phyloP scores from a whole-genome alignment of 2,888 invertebrate species.

The Apamea monoglypha region DNA sequence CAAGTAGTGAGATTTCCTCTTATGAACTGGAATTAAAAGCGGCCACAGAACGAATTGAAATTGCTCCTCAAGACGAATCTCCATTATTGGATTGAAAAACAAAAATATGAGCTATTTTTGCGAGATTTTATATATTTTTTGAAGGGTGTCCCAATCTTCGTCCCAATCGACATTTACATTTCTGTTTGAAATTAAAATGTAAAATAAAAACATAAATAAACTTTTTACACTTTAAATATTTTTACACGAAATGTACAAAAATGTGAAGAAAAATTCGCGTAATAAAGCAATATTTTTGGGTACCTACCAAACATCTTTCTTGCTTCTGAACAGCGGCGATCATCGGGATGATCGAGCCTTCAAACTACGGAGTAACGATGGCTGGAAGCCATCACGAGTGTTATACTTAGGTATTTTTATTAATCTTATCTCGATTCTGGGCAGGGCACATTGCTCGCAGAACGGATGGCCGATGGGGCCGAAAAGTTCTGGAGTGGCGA shows the following conservation, averaged over 20 bases:
- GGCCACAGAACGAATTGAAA: constrained; percentile 61
- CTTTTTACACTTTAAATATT: background rate
- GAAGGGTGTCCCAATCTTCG: background rate
- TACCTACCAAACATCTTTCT: background rate
- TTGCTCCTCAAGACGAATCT: constrained; percentile 64
- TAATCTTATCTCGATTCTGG: background rate
- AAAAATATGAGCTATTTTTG: background rate
- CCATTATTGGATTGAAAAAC: constrained; percentile 56
- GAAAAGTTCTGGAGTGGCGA: no score
- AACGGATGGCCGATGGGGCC: no score
- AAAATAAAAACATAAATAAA: background rate
- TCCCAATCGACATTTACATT: background rate
- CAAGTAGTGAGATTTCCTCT: constrained; percentile 72
- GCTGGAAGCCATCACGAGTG: background rate
- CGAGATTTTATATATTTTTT: background rate
- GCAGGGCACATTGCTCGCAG: no score
- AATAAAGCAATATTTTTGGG: constrained; percentile 9
- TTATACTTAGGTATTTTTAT: background rate
- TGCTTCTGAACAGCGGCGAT: background rate
- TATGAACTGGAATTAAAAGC: constrained; percentile 68
- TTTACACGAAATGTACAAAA: background rate
- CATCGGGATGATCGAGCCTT: background rate
- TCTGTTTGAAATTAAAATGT: constrained; percentile 16
- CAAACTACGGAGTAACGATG: background rate
- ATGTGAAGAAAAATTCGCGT: background rate